A percentile compares a stretch with the other conserved stretches of the same genome.
Conservation (phyloP, 2,888 invertebrate species). For the Asteroscopus sphinx region DNA sequence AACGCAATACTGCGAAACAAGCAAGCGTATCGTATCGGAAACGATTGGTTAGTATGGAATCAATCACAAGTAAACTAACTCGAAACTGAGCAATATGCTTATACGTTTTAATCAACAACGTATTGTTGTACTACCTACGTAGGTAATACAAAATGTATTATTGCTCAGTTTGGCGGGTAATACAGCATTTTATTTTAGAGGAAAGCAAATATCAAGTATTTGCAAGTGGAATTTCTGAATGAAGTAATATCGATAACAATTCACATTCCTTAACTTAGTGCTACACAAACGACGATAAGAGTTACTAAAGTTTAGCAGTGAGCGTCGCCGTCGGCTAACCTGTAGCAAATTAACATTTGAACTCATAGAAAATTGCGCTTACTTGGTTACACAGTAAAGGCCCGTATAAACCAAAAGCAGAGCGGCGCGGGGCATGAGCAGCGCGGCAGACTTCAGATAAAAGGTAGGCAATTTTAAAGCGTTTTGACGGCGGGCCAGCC, state of each 20-base stretch:
- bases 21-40: slow-evolving; percentile 52
- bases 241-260: slow-evolving; percentile 31
- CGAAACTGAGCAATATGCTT: slow-evolving; percentile 18
- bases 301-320: slow-evolving; percentile 42
- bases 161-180: slow-evolving; percentile 25
- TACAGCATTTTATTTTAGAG: not conserved
- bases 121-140: slow-evolving; percentile 28
- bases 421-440: too few species aligned
- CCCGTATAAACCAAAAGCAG: too few species aligned
- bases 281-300: slow-evolving; percentile 33
- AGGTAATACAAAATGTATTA: too few species aligned
- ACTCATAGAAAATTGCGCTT: slow-evolving; percentile 51
- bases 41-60: slow-evolving; percentile 50
- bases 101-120: slow-evolving; percentile 25
- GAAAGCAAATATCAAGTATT: slow-evolving; percentile 2
- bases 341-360: slow-evolving; percentile 60
- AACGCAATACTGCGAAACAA: slow-evolving; percentile 44
- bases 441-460: too few species aligned
- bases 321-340: slow-evolving; percentile 32
- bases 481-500: too few species aligned
- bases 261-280: slow-evolving; percentile 39
- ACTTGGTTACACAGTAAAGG: slow-evolving; percentile 33
- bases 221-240: slow-evolving; percentile 10
- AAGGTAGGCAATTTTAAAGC: too few species aligned
- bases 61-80: slow-evolving; percentile 45